Percentiles rank a stretch among this genome's conserved stretches.
Evolutionary conservation across 2,888 invertebrate species (phyloP).

Genomic region (Aphodius sticticus): DNA sequence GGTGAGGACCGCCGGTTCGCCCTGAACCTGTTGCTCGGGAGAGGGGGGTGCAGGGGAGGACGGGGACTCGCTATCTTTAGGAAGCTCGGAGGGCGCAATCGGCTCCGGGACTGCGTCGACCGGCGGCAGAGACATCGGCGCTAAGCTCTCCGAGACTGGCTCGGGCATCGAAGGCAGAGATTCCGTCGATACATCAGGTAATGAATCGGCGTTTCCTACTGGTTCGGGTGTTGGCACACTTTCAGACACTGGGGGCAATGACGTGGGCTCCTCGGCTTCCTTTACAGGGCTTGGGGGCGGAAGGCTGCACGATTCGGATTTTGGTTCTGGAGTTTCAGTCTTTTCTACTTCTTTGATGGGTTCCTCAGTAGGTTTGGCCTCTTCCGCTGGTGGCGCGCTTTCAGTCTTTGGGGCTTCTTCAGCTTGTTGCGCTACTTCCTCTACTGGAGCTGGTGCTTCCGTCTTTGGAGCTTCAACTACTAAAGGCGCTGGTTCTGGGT

Average conservation of each 20-base stretch:
- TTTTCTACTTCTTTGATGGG: not conserved
- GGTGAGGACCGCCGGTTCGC: slow-evolving; percentile 51
- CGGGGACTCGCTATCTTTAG: slow-evolving; percentile 30
- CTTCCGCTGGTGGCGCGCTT: slow-evolving; percentile 15
- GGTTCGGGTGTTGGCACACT: slow-evolving; percentile 39
- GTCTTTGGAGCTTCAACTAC: slow-evolving; percentile 17
- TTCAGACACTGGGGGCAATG: slow-evolving; percentile 36
- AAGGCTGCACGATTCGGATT: slow-evolving; percentile 17
- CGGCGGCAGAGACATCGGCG: slow-evolving; percentile 59
- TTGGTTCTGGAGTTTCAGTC: slow-evolving; percentile 21
- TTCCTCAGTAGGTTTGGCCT: slow-evolving; percentile 17
- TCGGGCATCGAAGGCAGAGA: slow-evolving; percentile 57
- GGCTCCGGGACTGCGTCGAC: slow-evolving; percentile 58
- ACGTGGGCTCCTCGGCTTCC: slow-evolving; percentile 38
- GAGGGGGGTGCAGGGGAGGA: slow-evolving; percentile 19
- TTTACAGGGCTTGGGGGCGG: slow-evolving; percentile 36
- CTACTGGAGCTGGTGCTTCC: slow-evolving; percentile 21
- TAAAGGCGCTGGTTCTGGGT: slow-evolving; percentile 24
- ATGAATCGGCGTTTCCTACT: slow-evolving; percentile 56
- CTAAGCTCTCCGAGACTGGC: slow-evolving; percentile 55
- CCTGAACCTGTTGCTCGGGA: slow-evolving; percentile 43
- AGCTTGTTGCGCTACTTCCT: slow-evolving; percentile 10
- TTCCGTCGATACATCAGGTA: slow-evolving; percentile 59
- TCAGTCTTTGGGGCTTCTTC: slow-evolving; percentile 28
- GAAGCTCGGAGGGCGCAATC: slow-evolving; percentile 47